A percentile compares a stretch with the other conserved stretches of the same genome.
Conservation (phyloP, 2,888 invertebrate genomes). For the Vesta saturnalis region DNA sequence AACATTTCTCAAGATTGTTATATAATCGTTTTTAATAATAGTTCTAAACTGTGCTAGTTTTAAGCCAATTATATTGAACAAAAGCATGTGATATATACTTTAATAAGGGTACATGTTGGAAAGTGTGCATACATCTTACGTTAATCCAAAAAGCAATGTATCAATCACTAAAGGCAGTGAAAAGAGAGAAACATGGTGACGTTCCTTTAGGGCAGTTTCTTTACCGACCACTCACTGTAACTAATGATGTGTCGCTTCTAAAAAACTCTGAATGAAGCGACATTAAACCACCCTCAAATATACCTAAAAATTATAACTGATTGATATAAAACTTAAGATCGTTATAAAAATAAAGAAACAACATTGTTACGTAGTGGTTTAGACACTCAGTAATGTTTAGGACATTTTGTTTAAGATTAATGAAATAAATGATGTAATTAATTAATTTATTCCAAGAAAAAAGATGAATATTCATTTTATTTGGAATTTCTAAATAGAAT, state of each 20-base stretch:
- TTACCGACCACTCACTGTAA: slow-evolving; percentile 56
- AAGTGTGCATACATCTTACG: slow-evolving; percentile 4
- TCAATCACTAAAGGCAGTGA: slow-evolving; percentile 54
- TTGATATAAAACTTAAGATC: too few relatives aligned
- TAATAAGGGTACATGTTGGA: background rate
- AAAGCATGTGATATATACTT: too few relatives aligned
- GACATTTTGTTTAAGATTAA: too few relatives aligned
- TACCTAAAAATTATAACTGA: background rate
- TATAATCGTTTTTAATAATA: background rate
- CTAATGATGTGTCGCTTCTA: slow-evolving; percentile 54
- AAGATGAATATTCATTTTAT: too few relatives aligned
- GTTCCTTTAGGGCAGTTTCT: slow-evolving; percentile 55
- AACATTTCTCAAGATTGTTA: background rate
- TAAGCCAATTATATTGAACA: background rate
- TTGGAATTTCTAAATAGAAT: too few relatives aligned
- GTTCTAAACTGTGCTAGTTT: background rate
- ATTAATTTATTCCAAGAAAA: too few relatives aligned
- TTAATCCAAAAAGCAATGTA: slow-evolving; percentile 49
- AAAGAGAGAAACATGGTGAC: slow-evolving; percentile 52
- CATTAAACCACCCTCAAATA: slow-evolving; percentile 30
- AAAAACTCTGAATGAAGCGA: slow-evolving; percentile 53
- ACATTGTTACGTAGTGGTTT: too few relatives aligned
- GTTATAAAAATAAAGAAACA: too few relatives aligned
- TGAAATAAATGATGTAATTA: too few relatives aligned
- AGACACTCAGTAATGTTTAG: too few relatives aligned